A percentile compares a stretch with the other conserved stretches of the same genome.
These are phyloP conservation scores for Canis aureus DNA, from an alignment of 2,113 vertebrate genomes.

Conservation along the genomic window DNA sequence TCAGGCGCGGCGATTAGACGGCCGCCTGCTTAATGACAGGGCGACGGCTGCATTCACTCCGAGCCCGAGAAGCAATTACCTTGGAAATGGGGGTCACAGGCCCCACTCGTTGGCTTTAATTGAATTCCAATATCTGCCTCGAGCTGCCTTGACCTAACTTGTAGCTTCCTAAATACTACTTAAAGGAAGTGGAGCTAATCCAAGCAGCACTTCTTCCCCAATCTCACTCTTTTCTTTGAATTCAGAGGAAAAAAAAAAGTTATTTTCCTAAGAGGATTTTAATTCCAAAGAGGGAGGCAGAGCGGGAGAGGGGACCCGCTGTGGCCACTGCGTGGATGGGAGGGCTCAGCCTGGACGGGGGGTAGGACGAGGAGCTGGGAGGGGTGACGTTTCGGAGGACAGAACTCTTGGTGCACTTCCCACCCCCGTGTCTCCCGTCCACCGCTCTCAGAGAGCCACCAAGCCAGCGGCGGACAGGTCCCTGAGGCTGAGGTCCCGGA, in stretches of 20 bases:
- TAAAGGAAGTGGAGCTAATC: slow-evolving; percentile 85
- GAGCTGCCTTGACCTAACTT: slow-evolving; percentile 86
- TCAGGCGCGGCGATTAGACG: slow-evolving; percentile 82
- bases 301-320: not conserved
- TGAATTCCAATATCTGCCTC: slow-evolving; percentile 92
- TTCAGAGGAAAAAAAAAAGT: not conserved
- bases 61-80: slow-evolving; percentile 92
- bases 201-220: slow-evolving; percentile 64
- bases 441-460: not conserved
- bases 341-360: not conserved
- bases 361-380: not conserved
- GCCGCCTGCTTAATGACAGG: slow-evolving; percentile 87
- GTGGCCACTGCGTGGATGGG: not conserved
- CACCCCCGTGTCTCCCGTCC: fast-evolving
- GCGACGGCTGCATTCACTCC: slow-evolving; percentile 81
- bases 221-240: slow-evolving; percentile 61
- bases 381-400: not conserved
- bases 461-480: not conserved
- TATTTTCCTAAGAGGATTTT: slow-evolving; percentile 48
- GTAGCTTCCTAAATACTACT: slow-evolving; percentile 83
- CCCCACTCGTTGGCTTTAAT: slow-evolving; percentile 91
- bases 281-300: not conserved
- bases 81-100: slow-evolving; percentile 90
- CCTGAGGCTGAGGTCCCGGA: not conserved
- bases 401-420: not conserved